A percentile compares a stretch with the other conserved stretches of the same genome.
phyloP scores from a whole-genome alignment of 2,888 invertebrate species.

The Operophtera brumata region DNA sequence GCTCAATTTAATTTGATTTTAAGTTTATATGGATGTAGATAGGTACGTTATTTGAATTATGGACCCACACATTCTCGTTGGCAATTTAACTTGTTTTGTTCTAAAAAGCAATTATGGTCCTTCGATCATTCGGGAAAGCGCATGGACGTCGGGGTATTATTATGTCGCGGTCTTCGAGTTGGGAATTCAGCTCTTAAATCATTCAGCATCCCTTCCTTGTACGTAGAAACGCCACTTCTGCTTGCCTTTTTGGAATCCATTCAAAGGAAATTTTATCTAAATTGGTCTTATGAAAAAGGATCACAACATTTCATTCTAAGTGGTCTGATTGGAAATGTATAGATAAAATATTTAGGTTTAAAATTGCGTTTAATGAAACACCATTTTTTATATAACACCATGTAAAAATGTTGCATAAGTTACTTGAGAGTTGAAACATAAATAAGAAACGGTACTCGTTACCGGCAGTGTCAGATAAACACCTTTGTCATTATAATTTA shows the following conservation, averaged over 20 bases:
- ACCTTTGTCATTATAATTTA: slow-evolving; percentile 69
- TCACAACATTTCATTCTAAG: neutral
- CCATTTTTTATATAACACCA: neutral
- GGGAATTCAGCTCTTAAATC: slow-evolving; percentile 18
- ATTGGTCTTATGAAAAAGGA: neutral
- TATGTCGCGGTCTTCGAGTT: slow-evolving; percentile 17
- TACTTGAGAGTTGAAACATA: neutral
- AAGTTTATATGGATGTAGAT: slow-evolving; percentile 24
- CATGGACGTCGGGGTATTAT: slow-evolving; percentile 41
- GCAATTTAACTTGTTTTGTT: slow-evolving; percentile 63
- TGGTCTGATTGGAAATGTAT: no score
- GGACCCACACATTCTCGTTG: slow-evolving; percentile 30
- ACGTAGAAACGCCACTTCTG: neutral
- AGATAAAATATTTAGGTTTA: neutral
- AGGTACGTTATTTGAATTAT: slow-evolving; percentile 29
- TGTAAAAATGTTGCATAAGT: neutral
- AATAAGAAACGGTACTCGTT: slow-evolving; percentile 14
- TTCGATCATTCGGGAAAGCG: slow-evolving; percentile 66
- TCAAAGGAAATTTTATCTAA: neutral
- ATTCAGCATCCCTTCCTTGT: slow-evolving; percentile 16
- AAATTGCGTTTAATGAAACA: neutral
- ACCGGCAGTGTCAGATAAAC: slow-evolving; percentile 16
- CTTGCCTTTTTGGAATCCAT: neutral
- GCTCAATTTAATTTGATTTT: slow-evolving; percentile 32
- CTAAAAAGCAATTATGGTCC: slow-evolving; percentile 66